Conservation (phyloP, 2,797 vertebrate genomes). For the Clarias laeviceps region DNA sequence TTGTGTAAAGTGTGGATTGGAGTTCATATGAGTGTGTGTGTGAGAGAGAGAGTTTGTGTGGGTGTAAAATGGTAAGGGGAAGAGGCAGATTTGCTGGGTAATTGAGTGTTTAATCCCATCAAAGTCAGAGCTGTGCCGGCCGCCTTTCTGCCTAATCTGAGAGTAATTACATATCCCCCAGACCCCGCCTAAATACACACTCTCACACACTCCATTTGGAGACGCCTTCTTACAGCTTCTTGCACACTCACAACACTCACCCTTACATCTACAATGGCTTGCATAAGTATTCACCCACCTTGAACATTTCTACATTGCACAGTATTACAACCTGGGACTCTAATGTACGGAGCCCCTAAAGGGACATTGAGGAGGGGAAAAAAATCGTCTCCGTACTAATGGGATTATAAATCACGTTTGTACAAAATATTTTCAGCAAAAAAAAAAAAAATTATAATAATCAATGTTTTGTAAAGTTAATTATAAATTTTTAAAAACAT, state of each 20-base stretch:
- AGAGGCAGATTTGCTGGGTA: constrained; percentile 67
- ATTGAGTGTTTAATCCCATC: constrained; percentile 79
- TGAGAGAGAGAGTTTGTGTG: constrained; percentile 32
- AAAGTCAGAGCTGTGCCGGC: constrained; percentile 70
- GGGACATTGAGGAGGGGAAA: too few relatives aligned
- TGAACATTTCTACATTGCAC: not conserved
- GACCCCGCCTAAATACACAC: constrained; percentile 49
- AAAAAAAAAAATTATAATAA: not conserved
- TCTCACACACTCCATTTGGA: constrained; percentile 43
- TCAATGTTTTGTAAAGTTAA: not conserved
- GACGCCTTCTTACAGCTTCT: constrained; percentile 29
- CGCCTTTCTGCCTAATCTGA: constrained; percentile 71
- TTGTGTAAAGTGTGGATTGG: constrained; percentile 9
- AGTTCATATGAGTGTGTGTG: constrained; percentile 1
- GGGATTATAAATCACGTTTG: not conserved
- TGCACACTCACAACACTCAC: constrained; percentile 26
- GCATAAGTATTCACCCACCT: not conserved
- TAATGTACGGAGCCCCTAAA: too few relatives aligned
- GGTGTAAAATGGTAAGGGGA: constrained; percentile 44
- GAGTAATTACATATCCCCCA: constrained; percentile 71
- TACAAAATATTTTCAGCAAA: not conserved
- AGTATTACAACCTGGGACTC: not conserved
- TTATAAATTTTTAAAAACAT: not conserved
- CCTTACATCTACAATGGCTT: not conserved
- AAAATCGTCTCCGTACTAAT: too few relatives aligned